Evolutionary conservation across 1,140 invertebrate genomes (phyloP), one percentile per base, ranked within the genome.

Genomic region (Formica selysi): DNA sequence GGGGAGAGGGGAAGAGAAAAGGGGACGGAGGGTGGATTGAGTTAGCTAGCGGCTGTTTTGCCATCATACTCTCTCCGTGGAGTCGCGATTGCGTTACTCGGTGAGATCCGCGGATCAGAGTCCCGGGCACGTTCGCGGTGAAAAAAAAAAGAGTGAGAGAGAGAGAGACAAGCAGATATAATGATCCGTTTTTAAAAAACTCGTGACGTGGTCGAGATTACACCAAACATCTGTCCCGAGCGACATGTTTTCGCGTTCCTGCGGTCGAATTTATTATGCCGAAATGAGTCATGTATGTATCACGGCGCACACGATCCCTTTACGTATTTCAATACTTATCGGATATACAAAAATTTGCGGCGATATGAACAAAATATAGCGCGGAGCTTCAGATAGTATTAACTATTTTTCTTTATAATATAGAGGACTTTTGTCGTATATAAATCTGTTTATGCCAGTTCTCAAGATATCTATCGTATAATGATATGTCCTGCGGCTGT

Each of bases 51-150:
- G 85, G 87, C 48, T 89, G 87, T 83, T 84, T 74, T 65, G 81
- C 61, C 86, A 76, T 16, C 57, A 29, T 19, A 71, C 48, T 19
- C 44, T 65, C 41, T 48, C 22, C 54, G 73, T 68, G n/a, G 48
- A 51, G 54, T 87, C 88, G 91, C 85, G 92, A 89, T 92, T 90
- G 87, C 87, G 78, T 90, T 76, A 85, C 78, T 81, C 76, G 79
- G 86, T 88, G 51, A 79, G 65, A 93, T 93, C 92, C 89, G 76
- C 84, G 70, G 85, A 91, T 88, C 90, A 86, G 90, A 80, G 76
- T 65, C 57, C n/a, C 83, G n/a, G 76, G 86, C 92, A 92, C 92
- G 92, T 91, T 88, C 87, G 41, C 29, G 48, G 16, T n/a, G 62
- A n/a, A 85, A 36, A 87, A 79, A 88, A 90, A 90, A 41, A 59